Percentiles rank a stretch among this genome's conserved stretches.
phyloP scores from a whole-genome alignment of 2,888 invertebrate species.

The Plebejus argus region DNA sequence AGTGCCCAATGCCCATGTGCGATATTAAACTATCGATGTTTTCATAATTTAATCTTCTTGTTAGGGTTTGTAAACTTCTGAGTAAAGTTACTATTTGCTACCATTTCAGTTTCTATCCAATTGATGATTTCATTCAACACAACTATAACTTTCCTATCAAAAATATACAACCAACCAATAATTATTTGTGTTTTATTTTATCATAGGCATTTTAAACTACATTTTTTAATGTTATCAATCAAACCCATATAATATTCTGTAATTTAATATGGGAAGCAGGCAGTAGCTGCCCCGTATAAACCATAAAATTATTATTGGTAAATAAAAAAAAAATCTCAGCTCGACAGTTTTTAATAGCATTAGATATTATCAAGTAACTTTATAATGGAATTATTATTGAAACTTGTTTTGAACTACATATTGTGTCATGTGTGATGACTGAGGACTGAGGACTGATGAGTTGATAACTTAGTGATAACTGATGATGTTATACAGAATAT shows the following conservation, averaged over 20 bases:
- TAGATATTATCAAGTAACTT: background rate
- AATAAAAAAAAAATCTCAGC: background rate
- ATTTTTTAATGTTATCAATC: background rate
- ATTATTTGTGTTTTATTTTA: too few species aligned
- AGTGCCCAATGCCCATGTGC: background rate
- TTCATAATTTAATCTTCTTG: background rate
- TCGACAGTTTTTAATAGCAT: background rate
- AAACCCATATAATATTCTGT: conserved; percentile 2
- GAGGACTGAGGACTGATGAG: too few species aligned
- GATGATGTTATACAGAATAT: too few species aligned
- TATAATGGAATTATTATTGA: background rate
- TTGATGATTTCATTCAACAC: too few species aligned
- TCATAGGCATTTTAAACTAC: background rate
- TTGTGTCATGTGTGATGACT: too few species aligned
- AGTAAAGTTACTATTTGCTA: background rate
- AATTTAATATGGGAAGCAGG: background rate
- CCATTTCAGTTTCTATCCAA: too few species aligned
- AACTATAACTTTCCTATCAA: too few species aligned
- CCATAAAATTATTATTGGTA: background rate
- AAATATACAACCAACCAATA: too few species aligned
- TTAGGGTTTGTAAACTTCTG: background rate
- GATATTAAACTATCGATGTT: background rate
- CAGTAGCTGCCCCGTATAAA: background rate
- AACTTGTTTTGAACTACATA: background rate
- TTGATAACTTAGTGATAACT: too few species aligned